A percentile compares a stretch with the other conserved stretches of the same genome.
Evolutionary conservation across 2,888 invertebrate species (phyloP).

Genomic region (Metallyticus violacea): DNA sequence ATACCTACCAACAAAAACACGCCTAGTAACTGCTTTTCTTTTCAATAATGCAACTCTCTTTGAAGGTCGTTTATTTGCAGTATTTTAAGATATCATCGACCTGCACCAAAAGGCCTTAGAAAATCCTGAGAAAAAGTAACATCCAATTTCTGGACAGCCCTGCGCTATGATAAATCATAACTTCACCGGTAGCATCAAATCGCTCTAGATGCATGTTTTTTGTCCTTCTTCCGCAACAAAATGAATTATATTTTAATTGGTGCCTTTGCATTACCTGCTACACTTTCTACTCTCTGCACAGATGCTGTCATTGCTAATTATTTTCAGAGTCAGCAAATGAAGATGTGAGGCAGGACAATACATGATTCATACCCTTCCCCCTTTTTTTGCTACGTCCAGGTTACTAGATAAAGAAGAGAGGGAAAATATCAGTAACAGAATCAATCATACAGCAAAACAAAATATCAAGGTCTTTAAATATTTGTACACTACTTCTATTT

Average conservation of each 20-base stretch:
- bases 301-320: too few species aligned
- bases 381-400: background rate
- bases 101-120: too few species aligned
- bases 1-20: background rate
- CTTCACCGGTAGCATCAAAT: background rate
- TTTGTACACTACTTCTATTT: too few species aligned
- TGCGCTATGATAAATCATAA: background rate
- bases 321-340: background rate
- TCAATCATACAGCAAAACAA: too few species aligned
- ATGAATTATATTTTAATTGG: constrained; percentile 18
- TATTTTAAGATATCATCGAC: too few species aligned
- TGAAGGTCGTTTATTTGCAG: background rate
- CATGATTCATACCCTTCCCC: too few species aligned
- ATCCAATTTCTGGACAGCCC: background rate
- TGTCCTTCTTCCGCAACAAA: background rate
- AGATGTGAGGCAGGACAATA: background rate
- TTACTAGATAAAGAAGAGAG: too few species aligned
- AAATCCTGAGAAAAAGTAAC: too few species aligned
- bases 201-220: background rate
- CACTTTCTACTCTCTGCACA: too few species aligned
- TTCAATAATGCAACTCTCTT: background rate
- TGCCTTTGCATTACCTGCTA: background rate
- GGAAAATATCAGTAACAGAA: too few species aligned
- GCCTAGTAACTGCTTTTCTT: background rate
- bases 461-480: too few species aligned